phyloP scores from a whole-genome alignment of 2,113 vertebrate species.

The Malurus elegans region DNA sequence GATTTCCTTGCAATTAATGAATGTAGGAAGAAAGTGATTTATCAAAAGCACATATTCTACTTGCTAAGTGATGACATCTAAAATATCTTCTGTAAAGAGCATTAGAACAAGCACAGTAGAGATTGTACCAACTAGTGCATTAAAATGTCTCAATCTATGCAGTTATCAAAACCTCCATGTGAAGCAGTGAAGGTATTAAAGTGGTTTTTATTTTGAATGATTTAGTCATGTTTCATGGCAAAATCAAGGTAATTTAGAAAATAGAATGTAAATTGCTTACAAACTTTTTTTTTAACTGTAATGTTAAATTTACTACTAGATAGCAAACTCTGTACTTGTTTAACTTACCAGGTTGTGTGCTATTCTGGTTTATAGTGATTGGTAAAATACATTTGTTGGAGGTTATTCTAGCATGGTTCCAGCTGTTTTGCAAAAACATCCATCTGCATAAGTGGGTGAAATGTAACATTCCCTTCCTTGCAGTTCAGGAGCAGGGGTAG shows the following conservation, averaged over 20 bases:
- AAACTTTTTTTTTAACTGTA: neutral
- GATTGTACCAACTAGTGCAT: neutral
- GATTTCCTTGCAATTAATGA: conserved; percentile 46
- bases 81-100: conserved; percentile 37
- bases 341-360: neutral
- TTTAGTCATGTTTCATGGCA: neutral
- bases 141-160: neutral
- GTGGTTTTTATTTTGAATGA: neutral
- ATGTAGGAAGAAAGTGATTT: neutral
- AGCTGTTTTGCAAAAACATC: neutral
- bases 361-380: neutral
- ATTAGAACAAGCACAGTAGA: neutral
- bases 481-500: neutral
- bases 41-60: conserved; percentile 17
- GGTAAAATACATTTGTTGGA: neutral
- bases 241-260: neutral
- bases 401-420: neutral
- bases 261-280: neutral
- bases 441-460: neutral
- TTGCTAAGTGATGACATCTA: neutral
- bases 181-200: neutral
- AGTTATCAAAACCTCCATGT: neutral
- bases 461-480: neutral
- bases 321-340: neutral
- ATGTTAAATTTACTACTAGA: neutral